These are phyloP conservation scores for Neoitamus cyanurus DNA, from an alignment of 2,888 invertebrate species.

Conservation along the genomic window DNA sequence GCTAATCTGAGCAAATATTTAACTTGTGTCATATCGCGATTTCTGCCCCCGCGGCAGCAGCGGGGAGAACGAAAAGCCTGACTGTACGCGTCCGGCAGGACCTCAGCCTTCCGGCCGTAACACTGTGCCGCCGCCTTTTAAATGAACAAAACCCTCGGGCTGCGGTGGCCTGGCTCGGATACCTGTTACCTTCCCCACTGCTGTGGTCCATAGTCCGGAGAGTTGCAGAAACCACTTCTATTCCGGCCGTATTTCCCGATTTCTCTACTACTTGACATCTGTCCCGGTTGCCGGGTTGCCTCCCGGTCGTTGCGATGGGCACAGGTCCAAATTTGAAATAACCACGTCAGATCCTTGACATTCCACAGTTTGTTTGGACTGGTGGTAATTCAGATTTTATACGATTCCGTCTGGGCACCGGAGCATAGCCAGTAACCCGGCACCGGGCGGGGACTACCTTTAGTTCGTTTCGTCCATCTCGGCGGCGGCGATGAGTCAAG, in stretches of 20 bases:
- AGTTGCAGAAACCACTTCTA: neutral
- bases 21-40: conserved; percentile 3
- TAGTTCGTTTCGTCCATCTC: neutral
- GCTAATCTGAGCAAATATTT: conserved; percentile 28
- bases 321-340: neutral
- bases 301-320: neutral
- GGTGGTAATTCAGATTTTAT: conserved; percentile 16
- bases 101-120: neutral
- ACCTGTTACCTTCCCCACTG: neutral
- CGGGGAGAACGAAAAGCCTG: neutral
- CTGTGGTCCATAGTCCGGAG: neutral
- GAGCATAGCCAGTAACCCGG: neutral
- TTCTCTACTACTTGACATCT: conserved; percentile 25
- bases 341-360: neutral
- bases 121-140: neutral
- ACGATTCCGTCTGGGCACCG: neutral
- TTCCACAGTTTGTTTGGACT: neutral
- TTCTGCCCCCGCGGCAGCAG: neutral
- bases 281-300: neutral
- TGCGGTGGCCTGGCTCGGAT: too few relatives aligned
- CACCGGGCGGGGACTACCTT: neutral
- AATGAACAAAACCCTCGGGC: neutral
- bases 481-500: neutral
- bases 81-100: neutral
- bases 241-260: conserved; percentile 24